Evolutionary conservation across 2,888 invertebrate species (phyloP).

Genomic region (Netelia melanura): DNA sequence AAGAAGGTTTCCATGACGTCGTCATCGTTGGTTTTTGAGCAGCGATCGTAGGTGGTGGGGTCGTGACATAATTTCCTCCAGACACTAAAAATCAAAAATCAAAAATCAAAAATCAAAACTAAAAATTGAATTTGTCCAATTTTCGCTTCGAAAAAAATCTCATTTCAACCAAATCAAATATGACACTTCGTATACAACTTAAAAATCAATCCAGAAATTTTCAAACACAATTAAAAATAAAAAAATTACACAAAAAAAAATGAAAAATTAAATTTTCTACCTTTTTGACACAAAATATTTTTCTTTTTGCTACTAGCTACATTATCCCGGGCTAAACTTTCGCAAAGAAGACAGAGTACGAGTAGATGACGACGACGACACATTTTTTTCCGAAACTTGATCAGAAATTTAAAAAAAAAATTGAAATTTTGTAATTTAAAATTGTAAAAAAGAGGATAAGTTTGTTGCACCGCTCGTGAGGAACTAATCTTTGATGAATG

Average conservation of each 20-base stretch:
- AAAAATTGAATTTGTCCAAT: not conserved
- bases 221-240: not conserved
- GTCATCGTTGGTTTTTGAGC: constrained; percentile 65
- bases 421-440: not conserved
- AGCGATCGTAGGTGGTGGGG: constrained; percentile 60
- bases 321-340: constrained; percentile 11
- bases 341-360: constrained; percentile 8
- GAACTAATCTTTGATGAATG: constrained; percentile 40
- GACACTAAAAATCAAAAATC: not conserved
- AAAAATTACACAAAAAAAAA: not conserved
- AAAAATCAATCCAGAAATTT: no score
- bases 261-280: constrained; percentile 13
- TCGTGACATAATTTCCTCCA: constrained; percentile 39
- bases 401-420: not conserved
- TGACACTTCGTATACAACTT: no score
- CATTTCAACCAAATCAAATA: no score
- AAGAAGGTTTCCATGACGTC: constrained; percentile 64
- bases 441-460: constrained; percentile 7
- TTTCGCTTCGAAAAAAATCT: not conserved
- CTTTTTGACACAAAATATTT: constrained; percentile 8
- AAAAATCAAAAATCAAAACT: not conserved
- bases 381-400: constrained; percentile 12
- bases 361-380: not conserved
- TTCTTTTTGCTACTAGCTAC: not conserved
- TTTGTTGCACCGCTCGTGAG: constrained; percentile 46